phyloP scores from a whole-genome alignment of 2,113 vertebrate genomes.

The Helogale parvula region DNA sequence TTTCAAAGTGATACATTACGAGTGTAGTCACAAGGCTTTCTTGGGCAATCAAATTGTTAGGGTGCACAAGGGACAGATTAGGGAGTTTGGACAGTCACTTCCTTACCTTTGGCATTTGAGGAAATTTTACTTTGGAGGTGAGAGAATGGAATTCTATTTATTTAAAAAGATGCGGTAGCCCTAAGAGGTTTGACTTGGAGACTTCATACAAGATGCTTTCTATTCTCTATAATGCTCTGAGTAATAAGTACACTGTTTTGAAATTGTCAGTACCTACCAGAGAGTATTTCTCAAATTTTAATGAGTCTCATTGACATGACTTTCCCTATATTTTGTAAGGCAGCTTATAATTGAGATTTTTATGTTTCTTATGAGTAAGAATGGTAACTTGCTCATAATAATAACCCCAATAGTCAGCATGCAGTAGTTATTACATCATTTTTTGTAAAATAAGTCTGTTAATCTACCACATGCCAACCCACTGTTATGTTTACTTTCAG shows the following conservation, averaged over 20 bases:
- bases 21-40: background rate
- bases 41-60: background rate
- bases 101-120: background rate
- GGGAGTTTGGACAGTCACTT: background rate
- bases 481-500: background rate
- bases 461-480: background rate
- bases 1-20: conserved; percentile 28
- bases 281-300: background rate
- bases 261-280: background rate
- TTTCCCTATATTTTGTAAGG: background rate
- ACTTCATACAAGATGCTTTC: background rate
- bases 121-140: background rate
- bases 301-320: background rate
- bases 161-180: background rate
- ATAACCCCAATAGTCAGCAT: background rate
- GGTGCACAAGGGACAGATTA: background rate
- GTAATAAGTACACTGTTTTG: background rate
- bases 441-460: background rate
- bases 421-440: background rate
- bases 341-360: background rate
- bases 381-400: background rate
- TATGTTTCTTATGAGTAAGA: background rate
- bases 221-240: background rate
- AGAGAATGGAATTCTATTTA: background rate
- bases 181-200: background rate